Base-by-base conservation (phyloP, 2,888 invertebrate genomes). In the Oligia fasciuncula region DNA sequence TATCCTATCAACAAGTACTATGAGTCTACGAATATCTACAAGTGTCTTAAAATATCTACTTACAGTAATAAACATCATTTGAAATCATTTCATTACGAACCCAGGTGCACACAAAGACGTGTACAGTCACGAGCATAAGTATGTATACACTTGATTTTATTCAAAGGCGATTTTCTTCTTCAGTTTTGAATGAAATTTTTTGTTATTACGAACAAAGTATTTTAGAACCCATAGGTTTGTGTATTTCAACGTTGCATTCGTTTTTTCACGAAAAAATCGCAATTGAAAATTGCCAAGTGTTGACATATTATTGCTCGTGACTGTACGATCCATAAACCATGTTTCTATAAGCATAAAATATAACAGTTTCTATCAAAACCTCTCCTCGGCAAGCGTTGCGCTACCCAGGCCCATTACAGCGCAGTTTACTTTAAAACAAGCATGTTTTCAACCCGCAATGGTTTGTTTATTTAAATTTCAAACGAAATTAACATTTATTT, bases 401-500 rank as follows among this genome's bases (percentile, higher is more conserved):
- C 49, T 40, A 60, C 43, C 29, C 65, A 62, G 35, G 35, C 49
- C 76, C 51, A 73, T 77, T 85, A 71, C 66, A 54, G 3, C 19
- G 19, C 66, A 85, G 83, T 82, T 84, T 77, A 82, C 77, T 71
- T 63, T 60, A 80, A 62, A 80, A 76, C 65, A 77, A 80, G 60
- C 77, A 46, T 84, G 75, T 70, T 72, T 69, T 54, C 46, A 85
- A 80, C 60, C 79, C 60, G 5, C 46, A 79, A 83, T 62, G 63
- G 54, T 66, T 13, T 77, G 80, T 85, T 77, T 85, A 87, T 85
- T 85, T 85, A 76, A 84, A 87, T 80, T 86, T 76, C 77, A 65
- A 80, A 80, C 87, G 54, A 80, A 85, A 84, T 84, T 66, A 75
- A 73, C 87, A 75, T 84, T 77, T 86, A 75, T 83, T 84, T 84